A percentile compares a stretch with the other conserved stretches of the same genome.
phyloP scores from a whole-genome alignment of 2,113 vertebrate species.

The Datnioides undecimradiatus region DNA sequence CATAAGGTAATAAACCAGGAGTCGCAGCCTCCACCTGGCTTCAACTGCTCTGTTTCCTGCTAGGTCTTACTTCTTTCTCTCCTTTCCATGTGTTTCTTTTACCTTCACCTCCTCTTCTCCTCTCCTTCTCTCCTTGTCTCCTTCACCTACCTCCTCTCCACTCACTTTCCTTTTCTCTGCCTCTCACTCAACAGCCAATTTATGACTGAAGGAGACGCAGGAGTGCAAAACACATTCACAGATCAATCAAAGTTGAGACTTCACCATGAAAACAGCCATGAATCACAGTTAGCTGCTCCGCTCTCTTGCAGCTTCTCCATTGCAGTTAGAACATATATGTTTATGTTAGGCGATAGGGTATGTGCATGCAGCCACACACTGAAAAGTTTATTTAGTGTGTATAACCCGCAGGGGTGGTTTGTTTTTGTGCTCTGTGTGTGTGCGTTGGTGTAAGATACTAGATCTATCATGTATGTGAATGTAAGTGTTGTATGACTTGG shows the following conservation, averaged over 20 bases:
- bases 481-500: slow-evolving; percentile 54
- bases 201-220: slow-evolving; percentile 32
- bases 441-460: slow-evolving; percentile 19
- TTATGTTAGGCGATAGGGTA: slow-evolving; percentile 23
- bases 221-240: slow-evolving; percentile 53
- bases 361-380: slow-evolving; percentile 9
- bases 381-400: slow-evolving; percentile 54
- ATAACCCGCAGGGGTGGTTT: slow-evolving; percentile 39
- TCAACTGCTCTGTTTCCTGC: not conserved
- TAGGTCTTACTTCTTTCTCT: not conserved
- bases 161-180: not conserved
- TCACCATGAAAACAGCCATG: slow-evolving; percentile 44
- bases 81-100: not conserved
- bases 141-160: not conserved
- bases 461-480: slow-evolving; percentile 43
- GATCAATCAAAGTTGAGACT: slow-evolving; percentile 67
- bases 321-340: slow-evolving; percentile 33
- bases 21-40: slow-evolving; percentile 35
- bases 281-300: slow-evolving; percentile 45
- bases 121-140: not conserved
- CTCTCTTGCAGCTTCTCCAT: slow-evolving; percentile 18
- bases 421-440: not conserved
- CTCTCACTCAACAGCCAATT: slow-evolving; percentile 51
- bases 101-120: not conserved
- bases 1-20: slow-evolving; percentile 57